Conservation (phyloP, 2,888 invertebrate genomes). For the Piscicola geometra region DNA sequence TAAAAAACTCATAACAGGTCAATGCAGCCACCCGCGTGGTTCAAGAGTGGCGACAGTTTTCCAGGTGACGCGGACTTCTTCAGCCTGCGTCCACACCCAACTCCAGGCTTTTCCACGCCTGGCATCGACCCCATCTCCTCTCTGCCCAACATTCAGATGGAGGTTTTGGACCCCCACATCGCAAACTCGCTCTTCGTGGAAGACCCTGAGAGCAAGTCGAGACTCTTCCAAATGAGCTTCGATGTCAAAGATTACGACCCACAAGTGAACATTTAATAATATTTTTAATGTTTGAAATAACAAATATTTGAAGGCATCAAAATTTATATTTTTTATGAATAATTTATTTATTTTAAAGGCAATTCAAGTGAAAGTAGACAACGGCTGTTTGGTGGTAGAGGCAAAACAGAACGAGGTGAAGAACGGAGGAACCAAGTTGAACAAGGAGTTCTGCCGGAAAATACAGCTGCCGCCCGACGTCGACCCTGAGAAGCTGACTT, state of each 20-base stretch:
- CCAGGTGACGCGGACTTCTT: slow-evolving; percentile 36
- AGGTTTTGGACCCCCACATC: slow-evolving; percentile 39
- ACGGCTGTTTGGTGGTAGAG: slow-evolving; percentile 36
- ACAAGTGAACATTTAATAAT: neutral
- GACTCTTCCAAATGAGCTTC: slow-evolving; percentile 42
- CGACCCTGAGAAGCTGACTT: slow-evolving; percentile 39
- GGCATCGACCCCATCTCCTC: too few species aligned
- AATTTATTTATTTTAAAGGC: slow-evolving; percentile 24
- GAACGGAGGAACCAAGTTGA: slow-evolving; percentile 32
- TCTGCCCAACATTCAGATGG: slow-evolving; percentile 17
- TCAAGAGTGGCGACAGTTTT: slow-evolving; percentile 1
- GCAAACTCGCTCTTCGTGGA: slow-evolving; percentile 36
- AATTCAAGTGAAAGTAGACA: slow-evolving; percentile 38
- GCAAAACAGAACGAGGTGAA: slow-evolving; percentile 36
- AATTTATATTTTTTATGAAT: neutral
- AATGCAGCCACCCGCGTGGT: slow-evolving; percentile 14
- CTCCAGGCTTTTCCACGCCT: neutral
- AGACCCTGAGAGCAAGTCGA: slow-evolving; percentile 38
- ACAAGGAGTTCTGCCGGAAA: slow-evolving; percentile 39
- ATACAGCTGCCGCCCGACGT: slow-evolving; percentile 40
- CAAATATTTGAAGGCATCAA: neutral
- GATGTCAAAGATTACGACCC: slow-evolving; percentile 42
- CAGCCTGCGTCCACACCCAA: slow-evolving; percentile 35
- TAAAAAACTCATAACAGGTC: too few species aligned
- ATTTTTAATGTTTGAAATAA: neutral